Conservation (phyloP, 2,113 vertebrate species). For the cat (Felis catus) region F.catus_Fca126_mat1.0 CM031411.1:113119501-113120000, state of each 20-base stretch:
- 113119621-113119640: not conserved
- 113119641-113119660: not conserved
- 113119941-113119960: conserved; percentile 59
- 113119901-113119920: conserved; percentile 18
- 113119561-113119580: not conserved
- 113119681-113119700: not conserved
- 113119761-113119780: not conserved
- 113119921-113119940: conserved; percentile 18
- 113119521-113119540: not conserved
- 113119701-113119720: not conserved
- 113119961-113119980: conserved; percentile 54
- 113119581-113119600: not conserved
- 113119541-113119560: not conserved
- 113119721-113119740: not conserved
- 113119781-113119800: conserved; percentile 30
- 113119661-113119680: not conserved
- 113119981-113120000: conserved; percentile 71
- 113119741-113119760: not conserved
- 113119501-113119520: not conserved
- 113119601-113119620: not conserved
- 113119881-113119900: conserved; percentile 11
- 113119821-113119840: conserved; percentile 24
- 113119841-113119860: not conserved
- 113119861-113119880: not conserved
- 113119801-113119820: not conserved